Evolutionary conservation across 2,797 vertebrate species (phyloP).

Genomic region (Aplochiton taeniatus): DNA sequence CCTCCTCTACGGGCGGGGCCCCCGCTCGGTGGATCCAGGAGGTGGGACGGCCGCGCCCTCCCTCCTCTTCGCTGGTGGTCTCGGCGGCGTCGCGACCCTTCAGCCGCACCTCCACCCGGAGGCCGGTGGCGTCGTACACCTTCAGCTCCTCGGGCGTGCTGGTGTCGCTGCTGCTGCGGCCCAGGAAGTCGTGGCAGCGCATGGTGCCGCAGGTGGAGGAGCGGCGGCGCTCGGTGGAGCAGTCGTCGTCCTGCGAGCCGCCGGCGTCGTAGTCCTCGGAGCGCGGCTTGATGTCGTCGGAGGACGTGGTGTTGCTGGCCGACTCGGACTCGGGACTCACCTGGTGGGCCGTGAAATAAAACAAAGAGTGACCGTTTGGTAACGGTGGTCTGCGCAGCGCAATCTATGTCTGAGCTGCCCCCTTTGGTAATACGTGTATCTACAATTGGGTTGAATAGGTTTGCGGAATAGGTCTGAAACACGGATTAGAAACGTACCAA

Average conservation of each 20-base stretch:
- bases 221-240: conserved; percentile 88
- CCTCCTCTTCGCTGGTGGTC: conserved; percentile 92
- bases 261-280: conserved; percentile 98
- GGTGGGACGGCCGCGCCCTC: conserved; percentile 74
- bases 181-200: conserved; percentile 94
- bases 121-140: conserved; percentile 85
- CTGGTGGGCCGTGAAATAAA: conserved; percentile 28
- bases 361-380: too few relatives aligned
- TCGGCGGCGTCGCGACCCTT: conserved; percentile 77
- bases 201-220: conserved; percentile 96
- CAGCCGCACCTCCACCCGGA: conserved; percentile 89
- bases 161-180: conserved; percentile 97
- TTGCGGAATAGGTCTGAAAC: too few relatives aligned
- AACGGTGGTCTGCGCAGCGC: too few relatives aligned
- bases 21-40: conserved; percentile 81
- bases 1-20: conserved; percentile 48
- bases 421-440: too few relatives aligned
- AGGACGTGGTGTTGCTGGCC: conserved; percentile 93
- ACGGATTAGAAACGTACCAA: too few relatives aligned
- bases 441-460: too few relatives aligned
- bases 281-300: conserved; percentile 96
- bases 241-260: conserved; percentile 96
- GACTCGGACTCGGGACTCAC: conserved; percentile 93
- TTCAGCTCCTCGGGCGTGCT: conserved; percentile 98
- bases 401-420: too few relatives aligned